A percentile compares a stretch with the other conserved stretches of the same genome.
These are phyloP conservation scores for Drosophila nr. perissopoda DNA, from an alignment of 2,888 invertebrate species.

Conservation along the genomic window DNA sequence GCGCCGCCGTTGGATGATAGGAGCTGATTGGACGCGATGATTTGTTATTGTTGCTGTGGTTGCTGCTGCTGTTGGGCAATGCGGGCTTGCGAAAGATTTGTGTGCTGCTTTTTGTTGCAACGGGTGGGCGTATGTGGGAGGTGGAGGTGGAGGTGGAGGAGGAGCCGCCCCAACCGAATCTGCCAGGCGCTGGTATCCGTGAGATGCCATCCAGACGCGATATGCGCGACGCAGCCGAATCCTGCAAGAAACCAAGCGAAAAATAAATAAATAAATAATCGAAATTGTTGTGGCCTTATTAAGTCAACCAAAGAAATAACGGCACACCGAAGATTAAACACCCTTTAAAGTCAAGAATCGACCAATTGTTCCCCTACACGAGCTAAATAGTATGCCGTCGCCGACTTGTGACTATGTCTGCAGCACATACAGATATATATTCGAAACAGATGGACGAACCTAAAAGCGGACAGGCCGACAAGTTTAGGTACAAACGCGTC, in stretches of 20 bases:
- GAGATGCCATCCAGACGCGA: slow-evolving; percentile 82
- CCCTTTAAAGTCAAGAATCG: not conserved
- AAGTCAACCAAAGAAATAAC: not conserved
- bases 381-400: not conserved
- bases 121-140: slow-evolving; percentile 67
- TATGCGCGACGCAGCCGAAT: slow-evolving; percentile 82
- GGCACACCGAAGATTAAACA: not conserved
- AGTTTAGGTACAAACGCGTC: not conserved
- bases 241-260: slow-evolving; percentile 63
- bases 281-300: slow-evolving; percentile 8
- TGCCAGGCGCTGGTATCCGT: slow-evolving; percentile 83
- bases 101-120: slow-evolving; percentile 50
- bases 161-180: slow-evolving; percentile 53
- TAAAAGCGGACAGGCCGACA: not conserved
- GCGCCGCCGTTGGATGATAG: slow-evolving; percentile 48
- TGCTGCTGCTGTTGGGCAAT: slow-evolving; percentile 32
- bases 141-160: slow-evolving; percentile 29
- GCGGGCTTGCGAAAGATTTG: slow-evolving; percentile 76
- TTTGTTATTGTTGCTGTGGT: not conserved
- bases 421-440: not conserved
- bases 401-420: not conserved
- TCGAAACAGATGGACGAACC: not conserved
- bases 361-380: not conserved
- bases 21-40: slow-evolving; percentile 56
- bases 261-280: not conserved